Conservation (phyloP, 2,797 vertebrate species). For the Sebastiscus tertius region DNA sequence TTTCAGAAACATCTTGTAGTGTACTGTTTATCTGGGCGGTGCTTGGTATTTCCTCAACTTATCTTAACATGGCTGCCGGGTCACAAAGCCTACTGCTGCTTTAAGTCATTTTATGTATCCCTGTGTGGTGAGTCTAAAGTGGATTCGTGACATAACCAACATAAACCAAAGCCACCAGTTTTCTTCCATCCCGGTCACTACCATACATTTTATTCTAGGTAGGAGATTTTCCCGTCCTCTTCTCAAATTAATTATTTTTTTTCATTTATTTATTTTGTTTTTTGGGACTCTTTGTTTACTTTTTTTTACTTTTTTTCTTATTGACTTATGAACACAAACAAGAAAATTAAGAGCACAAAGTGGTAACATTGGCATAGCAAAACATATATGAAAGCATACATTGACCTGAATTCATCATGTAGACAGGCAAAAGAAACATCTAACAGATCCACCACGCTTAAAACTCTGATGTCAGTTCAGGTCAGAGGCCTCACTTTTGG, state of each 20-base stretch:
- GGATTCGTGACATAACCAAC: no score
- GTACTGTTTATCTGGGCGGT: no score
- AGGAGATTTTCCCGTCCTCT: neutral
- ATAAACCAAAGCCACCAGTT: neutral
- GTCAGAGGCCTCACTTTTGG: neutral
- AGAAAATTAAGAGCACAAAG: neutral
- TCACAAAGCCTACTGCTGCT: no score
- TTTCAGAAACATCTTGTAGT: no score
- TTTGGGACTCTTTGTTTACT: neutral
- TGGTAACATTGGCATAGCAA: neutral
- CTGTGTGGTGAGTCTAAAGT: no score
- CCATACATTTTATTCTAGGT: neutral
- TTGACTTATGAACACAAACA: neutral
- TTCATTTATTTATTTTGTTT: neutral
- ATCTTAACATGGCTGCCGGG: no score
- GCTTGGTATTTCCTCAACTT: accelerated
- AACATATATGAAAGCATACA: neutral
- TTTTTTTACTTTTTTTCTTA: neutral
- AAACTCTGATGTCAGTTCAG: neutral
- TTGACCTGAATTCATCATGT: neutral
- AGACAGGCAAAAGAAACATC: neutral
- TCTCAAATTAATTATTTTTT: no score
- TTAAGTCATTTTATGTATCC: no score
- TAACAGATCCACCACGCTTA: neutral
- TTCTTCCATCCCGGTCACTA: neutral